Evolutionary conservation across 2,888 invertebrate species (phyloP), one percentile per base, ranked within the genome.

Genomic region (Ornithoptera alexandrae): DNA sequence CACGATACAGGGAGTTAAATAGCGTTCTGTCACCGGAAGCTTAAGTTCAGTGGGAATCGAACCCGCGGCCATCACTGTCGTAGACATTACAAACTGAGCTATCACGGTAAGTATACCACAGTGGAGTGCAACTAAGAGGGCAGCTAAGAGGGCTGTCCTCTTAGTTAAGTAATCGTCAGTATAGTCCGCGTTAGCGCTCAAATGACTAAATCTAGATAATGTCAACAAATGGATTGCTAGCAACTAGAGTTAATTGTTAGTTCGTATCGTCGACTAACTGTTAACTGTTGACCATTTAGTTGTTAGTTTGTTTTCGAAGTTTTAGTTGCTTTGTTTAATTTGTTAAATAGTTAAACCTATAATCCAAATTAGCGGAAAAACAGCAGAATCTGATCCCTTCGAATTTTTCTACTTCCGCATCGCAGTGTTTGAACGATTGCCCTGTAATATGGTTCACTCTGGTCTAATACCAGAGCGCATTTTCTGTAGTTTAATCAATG

Each of bases 251-350:
- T 75, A 74, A 77, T 75, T 75, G 75, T 74, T 73, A 70, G 68
- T 72, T 69, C 68, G 69, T 71, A 72, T 71, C 74, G 58, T 69
- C 66, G 73, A 74, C 74, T 74, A 78, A 76, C 76, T 72, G 74
- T 65, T 67, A 68, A 71, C 74, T 10, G 10, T 39, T 30, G 30
- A 30, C 30, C 71, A 75, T 77, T 77, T 76, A 72, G 71, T 66
- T 63, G 66, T 62, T 66, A 71, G 72, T 72, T 78, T 69, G 61
- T 22, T 65, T 30, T 65, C n/a, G 50, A 42, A 18, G 30, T 65
- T 50, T 50, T 50, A 50, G 15, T 50, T 50, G 15, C 50, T 15
- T 50, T 17, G 15, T 2, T 50, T 50, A 50, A 50, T 50, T 50
- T 50, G 15, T 50, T 50, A 18, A 18, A 7, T 8, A 39, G 10